A percentile compares a stretch with the other conserved stretches of the same genome.
Conservation (phyloP, 2,797 vertebrate genomes). For the Mormyrops attenuatus region DNA sequence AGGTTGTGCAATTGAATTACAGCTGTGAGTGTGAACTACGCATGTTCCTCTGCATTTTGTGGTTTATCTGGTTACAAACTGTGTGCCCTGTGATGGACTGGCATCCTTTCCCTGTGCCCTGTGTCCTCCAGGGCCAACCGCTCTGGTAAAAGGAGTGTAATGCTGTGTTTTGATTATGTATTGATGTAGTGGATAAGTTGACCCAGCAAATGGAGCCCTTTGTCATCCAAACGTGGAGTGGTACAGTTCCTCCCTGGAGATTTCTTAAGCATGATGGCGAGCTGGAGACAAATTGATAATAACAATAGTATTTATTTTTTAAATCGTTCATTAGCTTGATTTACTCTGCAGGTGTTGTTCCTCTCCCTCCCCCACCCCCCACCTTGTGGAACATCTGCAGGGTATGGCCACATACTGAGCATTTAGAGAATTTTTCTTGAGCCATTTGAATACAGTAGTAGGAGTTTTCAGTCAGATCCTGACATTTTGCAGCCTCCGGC, state of each 20-base stretch:
- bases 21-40: background rate
- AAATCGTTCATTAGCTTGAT: background rate
- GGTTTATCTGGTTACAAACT: background rate
- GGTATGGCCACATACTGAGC: background rate
- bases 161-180: background rate
- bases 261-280: background rate
- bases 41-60: background rate
- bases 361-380: background rate
- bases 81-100: background rate
- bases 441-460: background rate
- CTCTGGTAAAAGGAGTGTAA: background rate
- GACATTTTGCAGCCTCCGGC: background rate
- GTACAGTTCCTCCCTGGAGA: background rate
- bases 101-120: background rate
- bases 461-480: background rate
- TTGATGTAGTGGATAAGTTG: background rate
- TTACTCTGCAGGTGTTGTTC: background rate
- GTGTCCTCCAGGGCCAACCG: background rate
- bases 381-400: background rate
- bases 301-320: background rate
- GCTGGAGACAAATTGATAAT: background rate
- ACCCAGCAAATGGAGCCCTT: background rate
- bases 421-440: background rate
- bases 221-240: background rate
- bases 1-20: background rate